Conservation (phyloP, 2,797 vertebrate genomes). For the Vultur gryphus region DNA sequence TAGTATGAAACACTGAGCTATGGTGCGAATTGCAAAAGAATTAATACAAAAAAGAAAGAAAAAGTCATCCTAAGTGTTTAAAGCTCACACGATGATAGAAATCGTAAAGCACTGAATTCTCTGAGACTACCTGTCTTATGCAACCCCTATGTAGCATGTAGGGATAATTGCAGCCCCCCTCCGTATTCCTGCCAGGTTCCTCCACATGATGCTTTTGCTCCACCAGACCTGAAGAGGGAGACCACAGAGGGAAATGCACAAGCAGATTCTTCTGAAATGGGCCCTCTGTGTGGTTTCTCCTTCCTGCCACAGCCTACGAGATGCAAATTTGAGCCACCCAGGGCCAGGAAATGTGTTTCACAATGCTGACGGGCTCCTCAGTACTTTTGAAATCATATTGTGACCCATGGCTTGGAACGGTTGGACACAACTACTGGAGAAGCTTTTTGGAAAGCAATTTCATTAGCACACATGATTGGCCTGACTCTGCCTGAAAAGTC, state of each 20-base stretch:
- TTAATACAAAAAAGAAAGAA: neutral
- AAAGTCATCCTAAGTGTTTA: neutral
- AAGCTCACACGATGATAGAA: neutral
- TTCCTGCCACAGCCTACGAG: neutral
- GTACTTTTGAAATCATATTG: neutral
- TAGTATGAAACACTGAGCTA: neutral
- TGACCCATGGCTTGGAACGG: slow-evolving; percentile 24
- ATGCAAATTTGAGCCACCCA: slow-evolving; percentile 1
- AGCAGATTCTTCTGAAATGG: neutral
- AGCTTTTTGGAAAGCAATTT: slow-evolving; percentile 47
- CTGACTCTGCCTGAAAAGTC: slow-evolving; percentile 25
- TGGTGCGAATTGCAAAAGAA: neutral
- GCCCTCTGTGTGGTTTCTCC: neutral
- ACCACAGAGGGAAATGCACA: neutral
- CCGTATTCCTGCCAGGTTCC: neutral
- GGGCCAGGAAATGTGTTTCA: neutral
- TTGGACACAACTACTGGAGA: slow-evolving; percentile 35
- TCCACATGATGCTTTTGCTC: neutral
- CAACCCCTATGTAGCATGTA: accelerated
- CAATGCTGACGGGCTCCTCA: neutral
- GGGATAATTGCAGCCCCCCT: neutral
- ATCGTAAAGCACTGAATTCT: neutral
- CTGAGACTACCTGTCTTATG: neutral
- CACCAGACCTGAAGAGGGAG: neutral
- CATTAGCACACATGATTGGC: slow-evolving; percentile 52